Percentiles rank a stretch among this genome's conserved stretches.
phyloP scores from a whole-genome alignment of 2,113 vertebrate genomes.

The Phrynosoma platyrhinos region DNA sequence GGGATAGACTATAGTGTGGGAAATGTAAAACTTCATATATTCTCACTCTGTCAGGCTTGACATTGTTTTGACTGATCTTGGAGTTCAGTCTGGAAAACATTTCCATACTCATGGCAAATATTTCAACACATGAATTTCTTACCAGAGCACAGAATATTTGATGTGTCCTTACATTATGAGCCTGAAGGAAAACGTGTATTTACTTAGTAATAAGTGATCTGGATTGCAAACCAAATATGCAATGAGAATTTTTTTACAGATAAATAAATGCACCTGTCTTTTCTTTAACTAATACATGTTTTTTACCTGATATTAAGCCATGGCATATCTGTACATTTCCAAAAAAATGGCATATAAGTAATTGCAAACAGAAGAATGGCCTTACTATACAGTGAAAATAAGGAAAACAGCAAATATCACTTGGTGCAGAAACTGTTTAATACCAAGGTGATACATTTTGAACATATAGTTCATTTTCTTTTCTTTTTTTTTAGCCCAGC shows the following conservation, averaged over 20 bases:
- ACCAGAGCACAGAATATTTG: background rate
- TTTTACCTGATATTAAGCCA: background rate
- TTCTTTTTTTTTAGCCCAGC: background rate
- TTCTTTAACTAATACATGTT: background rate
- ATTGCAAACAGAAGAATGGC: background rate
- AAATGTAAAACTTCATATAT: conserved; percentile 5
- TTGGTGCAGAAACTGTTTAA: background rate
- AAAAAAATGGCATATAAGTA: background rate
- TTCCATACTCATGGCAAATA: conserved; percentile 31
- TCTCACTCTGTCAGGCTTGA: conserved; percentile 28
- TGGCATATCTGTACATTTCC: background rate
- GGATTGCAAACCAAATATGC: background rate
- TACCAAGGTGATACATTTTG: background rate
- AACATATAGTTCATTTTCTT: background rate
- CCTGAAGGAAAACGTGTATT: background rate
- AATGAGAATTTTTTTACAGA: background rate
- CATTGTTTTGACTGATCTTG: conserved; percentile 39
- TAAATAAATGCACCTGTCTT: background rate
- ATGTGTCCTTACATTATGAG: conserved; percentile 20
- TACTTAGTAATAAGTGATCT: background rate
- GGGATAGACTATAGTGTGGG: conserved; percentile 1
- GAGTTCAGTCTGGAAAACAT: conserved; percentile 8
- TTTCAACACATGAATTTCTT: conserved; percentile 13
- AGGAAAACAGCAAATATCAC: background rate
- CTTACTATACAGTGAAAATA: background rate